A percentile compares a stretch with the other conserved stretches of the same genome.
Evolutionary conservation across 2,797 vertebrate species (phyloP).

Genomic region (Graptemys geographica): DNA sequence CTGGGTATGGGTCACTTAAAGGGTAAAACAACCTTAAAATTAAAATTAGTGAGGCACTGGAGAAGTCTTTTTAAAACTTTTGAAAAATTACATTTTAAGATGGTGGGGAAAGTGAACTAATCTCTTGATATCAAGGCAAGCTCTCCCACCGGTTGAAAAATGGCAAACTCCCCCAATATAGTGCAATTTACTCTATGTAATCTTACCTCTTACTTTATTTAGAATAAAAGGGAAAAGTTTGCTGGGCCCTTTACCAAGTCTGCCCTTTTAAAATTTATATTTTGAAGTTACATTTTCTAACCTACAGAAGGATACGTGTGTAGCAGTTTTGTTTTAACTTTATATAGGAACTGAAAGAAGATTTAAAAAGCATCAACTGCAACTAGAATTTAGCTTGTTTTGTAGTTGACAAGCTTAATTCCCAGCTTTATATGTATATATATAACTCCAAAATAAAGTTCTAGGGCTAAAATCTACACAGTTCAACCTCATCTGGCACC

Average conservation of each 20-base stretch:
- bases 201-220: slow-evolving; percentile 41
- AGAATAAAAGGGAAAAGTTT: slow-evolving; percentile 20
- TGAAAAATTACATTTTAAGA: slow-evolving; percentile 44
- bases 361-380: neutral
- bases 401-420: neutral
- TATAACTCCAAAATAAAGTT: neutral
- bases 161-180: slow-evolving; percentile 33
- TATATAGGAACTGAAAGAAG: neutral
- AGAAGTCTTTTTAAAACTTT: slow-evolving; percentile 48
- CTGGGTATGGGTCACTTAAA: slow-evolving; percentile 46
- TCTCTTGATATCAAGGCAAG: slow-evolving; percentile 33
- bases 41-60: slow-evolving; percentile 41
- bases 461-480: no score
- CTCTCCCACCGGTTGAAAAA: slow-evolving; percentile 44
- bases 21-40: slow-evolving; percentile 62
- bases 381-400: neutral
- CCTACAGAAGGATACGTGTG: slow-evolving; percentile 24
- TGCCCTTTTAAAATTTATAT: slow-evolving; percentile 19
- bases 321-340: neutral
- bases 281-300: slow-evolving; percentile 46
- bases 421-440: neutral
- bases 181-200: slow-evolving; percentile 49
- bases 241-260: slow-evolving; percentile 23
- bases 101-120: slow-evolving; percentile 24
- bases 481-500: neutral